Evolutionary conservation across 1,140 invertebrate species (phyloP), one percentile per base, ranked within the genome.

Genomic region (Drosophila mayri): DNA sequence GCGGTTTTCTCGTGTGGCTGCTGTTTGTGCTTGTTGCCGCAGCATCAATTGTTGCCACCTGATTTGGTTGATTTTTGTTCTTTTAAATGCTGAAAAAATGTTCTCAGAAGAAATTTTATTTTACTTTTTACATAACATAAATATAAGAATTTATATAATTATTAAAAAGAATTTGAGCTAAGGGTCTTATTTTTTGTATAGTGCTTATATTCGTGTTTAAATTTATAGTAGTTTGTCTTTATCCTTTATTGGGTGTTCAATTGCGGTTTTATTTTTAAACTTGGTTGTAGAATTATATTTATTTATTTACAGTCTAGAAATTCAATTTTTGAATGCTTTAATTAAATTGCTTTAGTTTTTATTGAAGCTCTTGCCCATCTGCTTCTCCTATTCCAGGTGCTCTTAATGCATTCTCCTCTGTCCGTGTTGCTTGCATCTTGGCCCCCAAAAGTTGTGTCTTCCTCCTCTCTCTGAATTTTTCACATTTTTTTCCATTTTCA

Each of bases 1-100:
- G 68, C 47, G 62, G 62, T 30, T 14, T 14, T 54, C 46, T 25
- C 4, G 12, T 43, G 50, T 70, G 40, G 50, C 41, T 38, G 43
- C 41, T 37, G 30, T 30, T 38, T 38, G 14, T 37, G 30, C 30
- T 12, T 28, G 14, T 58, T 58, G 50, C 28, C 30, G 8, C 22
- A 37, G 50, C 50, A 22, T 60, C 11, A 18, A 25, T 28, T 41
- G 14, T 59, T 60, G 43, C 30, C 32, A 38, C 18, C 32, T 54
- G 20, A 37, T 38, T 37, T 37, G 8, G 20, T 16, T 22, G 9
- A 20, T 22, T 37, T 52, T 20, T 4, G 4, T 0, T 35, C 14
- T 9, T 28, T 35, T 20, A 52, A 52, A 35, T 35, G 28, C 9
- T n/a, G 16, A 0, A 47, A 16, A 9, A 9, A 47, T 25, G 10